phyloP scores from a whole-genome alignment of 2,888 invertebrate species.

The Polydrusus tereticollis region DNA sequence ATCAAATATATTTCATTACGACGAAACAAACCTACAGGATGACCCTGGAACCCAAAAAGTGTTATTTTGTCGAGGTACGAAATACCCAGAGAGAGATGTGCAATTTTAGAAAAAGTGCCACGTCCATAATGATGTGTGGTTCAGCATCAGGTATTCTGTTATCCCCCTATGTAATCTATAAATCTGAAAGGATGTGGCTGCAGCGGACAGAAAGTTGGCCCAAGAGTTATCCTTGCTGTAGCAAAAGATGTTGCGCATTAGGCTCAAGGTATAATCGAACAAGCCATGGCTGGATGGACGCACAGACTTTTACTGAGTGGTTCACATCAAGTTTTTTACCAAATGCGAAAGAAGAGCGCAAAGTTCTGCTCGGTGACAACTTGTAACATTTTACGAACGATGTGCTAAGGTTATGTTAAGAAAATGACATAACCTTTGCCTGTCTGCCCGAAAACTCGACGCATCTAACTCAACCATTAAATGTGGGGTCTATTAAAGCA shows the following conservation, averaged over 20 bases:
- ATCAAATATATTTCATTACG: slow-evolving; percentile 35
- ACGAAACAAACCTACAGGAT: no score
- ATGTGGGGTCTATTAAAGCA: not conserved
- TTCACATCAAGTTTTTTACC: no score
- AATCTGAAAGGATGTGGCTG: slow-evolving; percentile 55
- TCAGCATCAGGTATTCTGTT: no score
- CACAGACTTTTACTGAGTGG: slow-evolving; percentile 54
- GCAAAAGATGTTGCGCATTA: slow-evolving; percentile 52
- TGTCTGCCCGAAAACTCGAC: no score
- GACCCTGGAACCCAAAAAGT: no score
- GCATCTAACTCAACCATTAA: not conserved
- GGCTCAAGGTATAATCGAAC: slow-evolving; percentile 50
- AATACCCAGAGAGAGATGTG: slow-evolving; percentile 48
- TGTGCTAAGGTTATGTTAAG: not conserved
- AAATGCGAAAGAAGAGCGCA: not conserved
- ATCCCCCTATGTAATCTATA: slow-evolving; percentile 44
- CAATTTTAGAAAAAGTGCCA: no score
- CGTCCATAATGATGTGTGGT: no score
- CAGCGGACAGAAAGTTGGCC: no score
- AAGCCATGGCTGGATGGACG: slow-evolving; percentile 50
- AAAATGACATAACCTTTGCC: not conserved
- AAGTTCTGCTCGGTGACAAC: slow-evolving; percentile 6
- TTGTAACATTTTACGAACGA: not conserved
- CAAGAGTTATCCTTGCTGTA: slow-evolving; percentile 50
- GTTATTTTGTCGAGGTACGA: slow-evolving; percentile 37